Base-by-base conservation (phyloP, 2,797 vertebrate species). In the Sternotherus odoratus region DNA sequence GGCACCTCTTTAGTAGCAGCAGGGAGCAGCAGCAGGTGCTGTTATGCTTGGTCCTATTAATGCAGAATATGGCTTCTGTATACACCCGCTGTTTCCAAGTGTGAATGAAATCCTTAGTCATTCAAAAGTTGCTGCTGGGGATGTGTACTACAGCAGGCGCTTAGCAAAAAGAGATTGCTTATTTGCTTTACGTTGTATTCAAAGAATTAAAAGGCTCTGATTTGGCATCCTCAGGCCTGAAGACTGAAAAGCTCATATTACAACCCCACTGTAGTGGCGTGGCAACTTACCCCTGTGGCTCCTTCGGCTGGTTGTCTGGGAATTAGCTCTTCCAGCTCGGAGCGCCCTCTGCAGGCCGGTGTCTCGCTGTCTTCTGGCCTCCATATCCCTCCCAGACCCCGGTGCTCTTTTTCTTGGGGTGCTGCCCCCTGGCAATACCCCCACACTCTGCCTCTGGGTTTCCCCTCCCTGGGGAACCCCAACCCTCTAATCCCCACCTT, bases 11-110 rank as follows among this genome's bases (percentile, higher is more conserved):
- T 56, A 89, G 92, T 24, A 96, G 82, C 93, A 93, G 95, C 95
- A 92, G 94, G 94, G 93, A 95, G 88, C 51, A 96, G 82, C 91
- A 95, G 90, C 91, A 95, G 94, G 87, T 90, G 87, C 36, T 90
- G 74, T 93, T 91, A 78, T 0, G 11, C 79, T 86, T 2, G 0
- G 89, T 79, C 84, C 81, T 0, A 26, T 30, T 85, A 54, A 23
- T 90, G 78, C 79, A 77, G 91, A 93, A 92, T 78, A 83, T 2
- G 0, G 78, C 17, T 95, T 90, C 84, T n/a, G 48, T 12, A 39
- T 11, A 54, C 77, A 87, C 36, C 28, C 5, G 1, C 63, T 78
- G 57, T 84, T 91, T 26, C 82, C 89, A 93, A 88, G 78, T 17
- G 0, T 26, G 79, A 94, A 79, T 36, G 50, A 77, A 94, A 92